Evolutionary conservation across 2,888 invertebrate species (phyloP), one percentile per base, ranked within the genome.

Genomic region (Lasius fuliginosus): DNA sequence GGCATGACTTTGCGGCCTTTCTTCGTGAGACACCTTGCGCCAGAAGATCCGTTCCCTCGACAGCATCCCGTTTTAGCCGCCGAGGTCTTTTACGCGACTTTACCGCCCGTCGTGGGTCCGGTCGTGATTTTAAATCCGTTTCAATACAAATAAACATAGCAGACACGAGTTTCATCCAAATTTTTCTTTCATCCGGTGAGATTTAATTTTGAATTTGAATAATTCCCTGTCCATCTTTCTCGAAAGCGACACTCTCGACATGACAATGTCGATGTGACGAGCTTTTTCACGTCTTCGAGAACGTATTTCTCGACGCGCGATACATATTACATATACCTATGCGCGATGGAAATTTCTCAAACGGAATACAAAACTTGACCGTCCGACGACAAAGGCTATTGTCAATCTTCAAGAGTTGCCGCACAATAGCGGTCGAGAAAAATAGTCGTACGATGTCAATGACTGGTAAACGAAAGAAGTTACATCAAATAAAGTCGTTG

Each of bases 381-480:
- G 68, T 23, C 36, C 33, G 23, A 58, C n/a, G 87, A 89, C 89
- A 89, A 89, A 85, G 89, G 83, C 89, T 76, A 89, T 89, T 89
- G 86, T 89, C 75, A 65, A 73, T 74, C 67, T 36, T 23, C 27
- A 56, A 56, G 74, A 84, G 73, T 62, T 12, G 60, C 69, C 30
- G 62, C 75, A 88, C 86, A 89, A 89, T 79, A 60, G 83, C 73
- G 33, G 36, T 64, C 71, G 49, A 42, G 62, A 83, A 46, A 87
- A 88, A 88, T 87, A 88, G 82, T 82, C 58, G 79, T 74, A n/a
- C 64, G 56, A 75, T 75, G 82, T 75, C 82, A 56, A 82, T 75
- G 82, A 82, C 82, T 75, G 75, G 64, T 40, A 30, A 46, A 65
- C 42, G 82, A 76, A 82, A 75, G 64, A 82, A 65, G 53, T 65